Percentiles rank a stretch among this genome's conserved stretches.
phyloP scores from a whole-genome alignment of 1,140 invertebrate species.

The Holcopasites calliopsidis region DNA sequence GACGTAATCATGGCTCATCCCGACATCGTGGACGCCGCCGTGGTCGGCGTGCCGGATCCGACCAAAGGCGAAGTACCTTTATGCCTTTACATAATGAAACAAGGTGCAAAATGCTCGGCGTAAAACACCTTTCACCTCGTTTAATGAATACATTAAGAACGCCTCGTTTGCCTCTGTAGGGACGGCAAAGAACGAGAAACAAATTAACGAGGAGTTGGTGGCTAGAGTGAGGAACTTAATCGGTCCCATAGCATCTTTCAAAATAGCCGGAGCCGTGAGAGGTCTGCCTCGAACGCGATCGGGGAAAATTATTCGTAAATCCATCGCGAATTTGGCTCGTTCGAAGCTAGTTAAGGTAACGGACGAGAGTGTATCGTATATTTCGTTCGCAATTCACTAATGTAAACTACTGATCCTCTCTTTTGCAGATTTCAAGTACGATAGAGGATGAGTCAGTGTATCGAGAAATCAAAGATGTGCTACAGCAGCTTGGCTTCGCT shows the following conservation, averaged over 20 bases:
- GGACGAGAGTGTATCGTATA: background rate
- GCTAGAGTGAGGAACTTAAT: slow-evolving; percentile 88
- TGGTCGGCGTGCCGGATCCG: slow-evolving; percentile 92
- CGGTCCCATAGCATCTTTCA: slow-evolving; percentile 94
- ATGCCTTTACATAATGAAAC: slow-evolving; percentile 89
- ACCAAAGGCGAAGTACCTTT: slow-evolving; percentile 95
- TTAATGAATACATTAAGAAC: background rate
- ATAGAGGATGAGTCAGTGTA: slow-evolving; percentile 94
- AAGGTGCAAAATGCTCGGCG: slow-evolving; percentile 57
- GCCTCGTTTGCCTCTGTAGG: slow-evolving; percentile 66
- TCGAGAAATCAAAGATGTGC: slow-evolving; percentile 85
- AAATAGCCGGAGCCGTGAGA: slow-evolving; percentile 86
- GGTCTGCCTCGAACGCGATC: slow-evolving; percentile 88
- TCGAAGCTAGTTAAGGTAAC: slow-evolving; percentile 87
- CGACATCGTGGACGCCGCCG: slow-evolving; percentile 90
- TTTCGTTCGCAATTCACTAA: slow-evolving; percentile 5
- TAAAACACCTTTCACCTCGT: too few relatives aligned
- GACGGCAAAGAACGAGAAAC: slow-evolving; percentile 80
- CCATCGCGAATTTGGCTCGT: slow-evolving; percentile 89
- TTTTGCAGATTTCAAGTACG: slow-evolving; percentile 87
- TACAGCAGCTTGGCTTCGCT: slow-evolving; percentile 89
- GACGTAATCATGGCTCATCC: slow-evolving; percentile 92
- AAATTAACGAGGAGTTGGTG: slow-evolving; percentile 85
- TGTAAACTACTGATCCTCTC: background rate
- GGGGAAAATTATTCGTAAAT: slow-evolving; percentile 91